A percentile compares a stretch with the other conserved stretches of the same genome.
These are phyloP conservation scores for Hyposoter didymator DNA, from an alignment of 2,888 invertebrate genomes.

Conservation along the genomic window DNA sequence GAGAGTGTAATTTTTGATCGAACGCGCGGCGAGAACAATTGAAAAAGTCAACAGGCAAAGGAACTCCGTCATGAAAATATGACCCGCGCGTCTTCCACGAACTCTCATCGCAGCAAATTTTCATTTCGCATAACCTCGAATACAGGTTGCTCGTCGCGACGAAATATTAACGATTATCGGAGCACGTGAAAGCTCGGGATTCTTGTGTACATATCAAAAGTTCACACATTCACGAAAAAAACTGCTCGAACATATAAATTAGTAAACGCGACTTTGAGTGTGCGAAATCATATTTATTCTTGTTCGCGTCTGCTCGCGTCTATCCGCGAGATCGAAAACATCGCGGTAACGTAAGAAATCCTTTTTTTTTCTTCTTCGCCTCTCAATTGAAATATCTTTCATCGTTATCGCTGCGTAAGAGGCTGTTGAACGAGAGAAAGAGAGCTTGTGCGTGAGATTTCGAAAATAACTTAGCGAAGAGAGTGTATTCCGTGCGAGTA, in stretches of 20 bases:
- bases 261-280: neutral
- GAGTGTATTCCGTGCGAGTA: slow-evolving; percentile 22
- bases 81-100: neutral
- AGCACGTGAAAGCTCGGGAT: neutral
- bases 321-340: slow-evolving; percentile 6
- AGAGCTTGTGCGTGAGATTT: slow-evolving; percentile 46
- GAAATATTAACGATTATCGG: slow-evolving; percentile 12
- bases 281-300: neutral
- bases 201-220: neutral
- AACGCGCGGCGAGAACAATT: neutral
- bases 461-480: slow-evolving; percentile 66
- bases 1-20: neutral
- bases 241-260: neutral
- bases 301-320: neutral
- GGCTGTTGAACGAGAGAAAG: slow-evolving; percentile 61
- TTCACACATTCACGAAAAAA: neutral
- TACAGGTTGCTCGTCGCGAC: neutral
- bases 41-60: neutral
- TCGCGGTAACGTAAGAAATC: slow-evolving; percentile 19
- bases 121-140: slow-evolving; percentile 8
- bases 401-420: slow-evolving; percentile 47
- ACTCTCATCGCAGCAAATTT: neutral
- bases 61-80: neutral
- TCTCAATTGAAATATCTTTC: slow-evolving; percentile 26
- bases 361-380: slow-evolving; percentile 10